Conservation (phyloP, 37 sponge, comb jelly and placozoan species). For the Crambe crambe region DNA sequence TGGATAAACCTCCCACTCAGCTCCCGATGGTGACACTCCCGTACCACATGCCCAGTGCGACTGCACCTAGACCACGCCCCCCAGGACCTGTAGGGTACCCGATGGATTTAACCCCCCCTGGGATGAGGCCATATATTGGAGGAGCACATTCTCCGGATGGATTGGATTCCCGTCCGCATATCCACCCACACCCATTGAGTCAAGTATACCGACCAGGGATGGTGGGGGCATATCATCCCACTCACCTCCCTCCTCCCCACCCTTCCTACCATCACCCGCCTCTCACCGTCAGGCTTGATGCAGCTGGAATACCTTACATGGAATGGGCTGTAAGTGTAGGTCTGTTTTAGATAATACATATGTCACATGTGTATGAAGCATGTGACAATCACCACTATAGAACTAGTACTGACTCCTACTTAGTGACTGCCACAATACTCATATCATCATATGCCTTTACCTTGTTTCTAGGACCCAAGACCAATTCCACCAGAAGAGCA, state of each 20-base stretch:
- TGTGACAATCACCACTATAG: too few relatives aligned
- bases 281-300: constrained; percentile 30
- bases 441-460: background rate
- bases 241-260: constrained; percentile 6
- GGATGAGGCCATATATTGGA: constrained; percentile 11
- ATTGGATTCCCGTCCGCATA: background rate
- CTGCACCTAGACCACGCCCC: background rate
- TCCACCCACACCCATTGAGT: constrained; percentile 46
- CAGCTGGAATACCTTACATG: constrained; percentile 26
- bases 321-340: constrained; percentile 31
- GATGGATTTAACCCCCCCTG: background rate
- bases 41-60: constrained; percentile 6
- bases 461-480: constrained; percentile 11
- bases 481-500: constrained; percentile 26
- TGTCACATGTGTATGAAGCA: background rate
- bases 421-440: background rate
- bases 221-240: background rate
- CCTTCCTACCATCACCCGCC: background rate
- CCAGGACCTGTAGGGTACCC: constrained; percentile 1
- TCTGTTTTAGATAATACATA: background rate
- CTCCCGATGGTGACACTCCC: constrained; percentile 31
- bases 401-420: background rate
- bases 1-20: constrained; percentile 58
- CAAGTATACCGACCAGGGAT: constrained; percentile 36
- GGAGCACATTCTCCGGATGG: constrained; percentile 12